phyloP scores from a whole-genome alignment of 1,140 invertebrate genomes.

The Temnothorax nylanderi region DNA sequence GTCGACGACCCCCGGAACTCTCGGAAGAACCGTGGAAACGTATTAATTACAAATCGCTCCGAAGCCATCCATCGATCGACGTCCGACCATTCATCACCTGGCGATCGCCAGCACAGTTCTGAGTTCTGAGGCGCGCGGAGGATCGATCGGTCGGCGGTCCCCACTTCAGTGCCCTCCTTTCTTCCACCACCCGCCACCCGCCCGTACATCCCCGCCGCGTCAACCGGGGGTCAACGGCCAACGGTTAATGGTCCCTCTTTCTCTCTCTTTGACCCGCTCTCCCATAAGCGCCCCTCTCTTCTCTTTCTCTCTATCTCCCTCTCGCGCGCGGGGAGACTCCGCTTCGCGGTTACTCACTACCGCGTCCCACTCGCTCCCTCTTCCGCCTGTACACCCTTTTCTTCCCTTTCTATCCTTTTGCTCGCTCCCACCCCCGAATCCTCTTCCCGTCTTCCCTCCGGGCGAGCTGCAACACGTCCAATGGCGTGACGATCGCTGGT shows the following conservation, averaged over 20 bases:
- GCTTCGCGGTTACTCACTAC: slow-evolving; percentile 2
- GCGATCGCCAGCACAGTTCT: slow-evolving; percentile 42
- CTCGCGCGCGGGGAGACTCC: neutral
- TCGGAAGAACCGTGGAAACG: slow-evolving; percentile 34
- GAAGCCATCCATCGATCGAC: slow-evolving; percentile 49
- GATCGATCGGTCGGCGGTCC: slow-evolving; percentile 57
- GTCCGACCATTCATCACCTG: slow-evolving; percentile 40
- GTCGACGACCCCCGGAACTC: slow-evolving; percentile 32
- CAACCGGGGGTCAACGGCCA: slow-evolving; percentile 71
- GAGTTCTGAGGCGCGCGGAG: slow-evolving; percentile 60
- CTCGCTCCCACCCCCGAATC: neutral
- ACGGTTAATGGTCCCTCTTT: slow-evolving; percentile 57
- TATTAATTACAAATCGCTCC: slow-evolving; percentile 53
- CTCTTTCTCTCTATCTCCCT: slow-evolving; percentile 29
- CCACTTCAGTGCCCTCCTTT: slow-evolving; percentile 49
- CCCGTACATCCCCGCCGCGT: neutral
- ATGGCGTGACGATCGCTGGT: slow-evolving; percentile 37
- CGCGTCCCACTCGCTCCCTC: neutral
- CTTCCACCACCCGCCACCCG: slow-evolving; percentile 36
- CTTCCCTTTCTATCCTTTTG: slow-evolving; percentile 18
- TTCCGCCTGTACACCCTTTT: neutral
- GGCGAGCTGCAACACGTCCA: slow-evolving; percentile 14
- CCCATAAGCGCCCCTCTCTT: neutral
- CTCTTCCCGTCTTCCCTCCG: slow-evolving; percentile 23
- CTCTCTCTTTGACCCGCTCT: slow-evolving; percentile 41